Evolutionary conservation across 1,140 invertebrate species (phyloP).

Genomic region (Bombus sylvicola): DNA sequence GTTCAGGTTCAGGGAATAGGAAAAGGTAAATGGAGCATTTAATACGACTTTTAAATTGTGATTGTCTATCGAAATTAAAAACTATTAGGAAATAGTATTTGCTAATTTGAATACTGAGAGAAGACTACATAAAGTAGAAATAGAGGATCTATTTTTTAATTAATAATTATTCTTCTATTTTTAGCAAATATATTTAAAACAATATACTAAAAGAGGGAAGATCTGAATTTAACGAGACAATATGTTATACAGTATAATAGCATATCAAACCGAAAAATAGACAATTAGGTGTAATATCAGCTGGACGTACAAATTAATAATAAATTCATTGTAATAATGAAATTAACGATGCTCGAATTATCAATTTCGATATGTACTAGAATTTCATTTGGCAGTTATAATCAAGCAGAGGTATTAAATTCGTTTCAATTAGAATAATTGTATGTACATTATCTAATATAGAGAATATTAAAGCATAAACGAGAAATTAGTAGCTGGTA

Average conservation of each 20-base stretch:
- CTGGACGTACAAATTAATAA: neutral
- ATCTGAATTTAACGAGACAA: neutral
- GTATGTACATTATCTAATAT: neutral
- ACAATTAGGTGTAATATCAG: neutral
- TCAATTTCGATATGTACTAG: neutral
- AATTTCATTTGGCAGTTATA: neutral
- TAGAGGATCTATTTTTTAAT: too few relatives aligned
- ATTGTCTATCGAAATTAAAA: too few relatives aligned
- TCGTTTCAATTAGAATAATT: conserved; percentile 4
- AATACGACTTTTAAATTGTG: too few relatives aligned
- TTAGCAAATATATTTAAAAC: too few relatives aligned
- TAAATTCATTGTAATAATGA: neutral
- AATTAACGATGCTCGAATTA: conserved; percentile 7
- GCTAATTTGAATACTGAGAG: too few relatives aligned
- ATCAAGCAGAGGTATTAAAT: neutral
- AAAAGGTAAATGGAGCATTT: too few relatives aligned
- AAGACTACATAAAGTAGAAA: too few relatives aligned
- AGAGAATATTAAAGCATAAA: neutral
- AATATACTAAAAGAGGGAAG: neutral
- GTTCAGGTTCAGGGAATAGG: too few relatives aligned
- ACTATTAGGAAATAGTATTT: too few relatives aligned
- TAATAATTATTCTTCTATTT: too few relatives aligned
- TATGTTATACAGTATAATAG: neutral
- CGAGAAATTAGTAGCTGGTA: too few relatives aligned
- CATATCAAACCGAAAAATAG: neutral